Percentiles rank a stretch among this genome's conserved stretches.
Conservation (phyloP, 2,888 invertebrate species). For the Thalpophila matura region DNA sequence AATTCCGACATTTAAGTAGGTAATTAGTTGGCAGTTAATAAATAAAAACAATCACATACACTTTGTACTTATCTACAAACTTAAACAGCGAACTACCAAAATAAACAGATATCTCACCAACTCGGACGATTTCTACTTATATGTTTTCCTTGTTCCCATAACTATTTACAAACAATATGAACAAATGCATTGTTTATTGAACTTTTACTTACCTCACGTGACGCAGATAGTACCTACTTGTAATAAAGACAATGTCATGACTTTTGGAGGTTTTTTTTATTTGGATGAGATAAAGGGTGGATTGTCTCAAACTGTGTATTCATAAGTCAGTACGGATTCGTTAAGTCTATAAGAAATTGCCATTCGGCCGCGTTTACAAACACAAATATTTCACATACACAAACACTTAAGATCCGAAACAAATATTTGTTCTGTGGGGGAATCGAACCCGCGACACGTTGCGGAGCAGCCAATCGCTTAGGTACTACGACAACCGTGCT, state of each 20-base stretch:
- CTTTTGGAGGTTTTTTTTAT: constrained; percentile 2
- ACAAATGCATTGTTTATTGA: constrained; percentile 29
- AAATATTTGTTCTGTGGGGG: too few species aligned
- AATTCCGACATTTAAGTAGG: too few species aligned
- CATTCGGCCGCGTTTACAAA: too few species aligned
- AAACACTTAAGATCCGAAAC: too few species aligned
- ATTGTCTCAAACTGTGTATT: too few species aligned
- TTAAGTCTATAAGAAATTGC: too few species aligned
- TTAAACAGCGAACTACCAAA: background rate
- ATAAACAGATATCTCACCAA: background rate
- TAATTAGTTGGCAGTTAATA: background rate
- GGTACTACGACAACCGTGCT: too few species aligned
- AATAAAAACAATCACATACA: background rate
- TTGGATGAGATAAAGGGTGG: too few species aligned
- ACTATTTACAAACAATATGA: constrained; percentile 16
- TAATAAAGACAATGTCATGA: background rate
- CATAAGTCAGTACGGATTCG: too few species aligned
- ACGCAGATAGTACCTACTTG: background rate
- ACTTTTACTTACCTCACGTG: constrained; percentile 9
- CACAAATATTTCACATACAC: too few species aligned
- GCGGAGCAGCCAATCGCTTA: too few species aligned
- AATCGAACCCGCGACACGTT: too few species aligned
- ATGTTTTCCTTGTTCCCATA: background rate
- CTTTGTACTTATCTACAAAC: background rate
- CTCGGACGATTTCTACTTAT: background rate